Evolutionary conservation across 2,113 vertebrate genomes (phyloP).

Genomic region (Pheucticus melanocephalus): DNA sequence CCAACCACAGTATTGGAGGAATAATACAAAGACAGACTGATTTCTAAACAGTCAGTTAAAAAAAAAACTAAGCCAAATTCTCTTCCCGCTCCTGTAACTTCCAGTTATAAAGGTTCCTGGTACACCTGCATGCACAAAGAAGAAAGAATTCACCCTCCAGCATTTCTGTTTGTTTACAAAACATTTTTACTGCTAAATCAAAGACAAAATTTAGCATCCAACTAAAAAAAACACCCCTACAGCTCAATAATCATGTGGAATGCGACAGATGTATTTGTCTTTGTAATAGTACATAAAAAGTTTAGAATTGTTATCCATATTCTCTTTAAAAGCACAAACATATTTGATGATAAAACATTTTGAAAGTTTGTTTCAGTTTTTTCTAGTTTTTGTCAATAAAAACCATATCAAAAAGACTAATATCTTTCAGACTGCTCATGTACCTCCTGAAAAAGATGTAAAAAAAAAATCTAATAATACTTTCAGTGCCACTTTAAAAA

Average conservation of each 20-base stretch:
- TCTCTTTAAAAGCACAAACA: neutral
- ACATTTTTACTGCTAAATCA: neutral
- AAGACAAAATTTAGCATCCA: neutral
- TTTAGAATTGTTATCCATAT: neutral
- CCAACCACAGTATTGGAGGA: neutral
- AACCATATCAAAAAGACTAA: neutral
- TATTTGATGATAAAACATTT: neutral
- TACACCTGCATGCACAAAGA: fast-evolving
- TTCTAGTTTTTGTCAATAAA: neutral
- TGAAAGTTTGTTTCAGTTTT: neutral
- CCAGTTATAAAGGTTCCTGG: neutral
- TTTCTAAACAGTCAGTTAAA: neutral
- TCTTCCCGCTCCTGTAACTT: neutral
- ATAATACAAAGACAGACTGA: neutral
- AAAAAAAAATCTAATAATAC: neutral
- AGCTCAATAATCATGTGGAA: conserved; percentile 33
- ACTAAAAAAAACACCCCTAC: neutral
- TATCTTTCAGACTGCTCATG: neutral
- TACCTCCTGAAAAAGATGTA: neutral
- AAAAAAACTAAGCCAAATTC: neutral
- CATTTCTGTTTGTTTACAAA: conserved; percentile 3
- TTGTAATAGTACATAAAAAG: neutral
- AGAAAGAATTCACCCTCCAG: neutral
- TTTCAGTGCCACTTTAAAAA: neutral
- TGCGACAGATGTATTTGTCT: conserved; percentile 50